phyloP scores from a whole-genome alignment of 2,888 invertebrate genomes.

The Phengaris alcon region DNA sequence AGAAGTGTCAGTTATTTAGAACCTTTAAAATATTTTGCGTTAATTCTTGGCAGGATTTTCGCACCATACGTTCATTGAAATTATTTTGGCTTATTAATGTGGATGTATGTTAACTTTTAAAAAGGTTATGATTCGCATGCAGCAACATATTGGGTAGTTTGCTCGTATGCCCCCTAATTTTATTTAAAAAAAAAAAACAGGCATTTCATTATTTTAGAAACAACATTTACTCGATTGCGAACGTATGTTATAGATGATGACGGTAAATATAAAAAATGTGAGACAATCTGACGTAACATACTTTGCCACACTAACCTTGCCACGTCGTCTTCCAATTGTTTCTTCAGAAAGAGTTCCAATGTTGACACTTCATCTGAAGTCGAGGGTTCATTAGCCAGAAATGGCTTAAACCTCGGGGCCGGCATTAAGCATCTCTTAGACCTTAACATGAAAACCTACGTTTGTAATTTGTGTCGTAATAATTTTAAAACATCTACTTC shows the following conservation, averaged over 20 bases:
- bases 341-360: slow-evolving; percentile 59
- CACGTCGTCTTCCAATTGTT: slow-evolving; percentile 68
- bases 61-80: too few species aligned
- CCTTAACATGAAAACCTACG: slow-evolving; percentile 38
- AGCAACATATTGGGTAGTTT: too few species aligned
- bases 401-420: slow-evolving; percentile 62
- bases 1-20: slow-evolving; percentile 39
- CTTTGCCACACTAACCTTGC: slow-evolving; percentile 58
- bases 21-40: not conserved
- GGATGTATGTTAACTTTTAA: too few species aligned
- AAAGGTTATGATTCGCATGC: too few species aligned
- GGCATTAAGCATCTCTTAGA: slow-evolving; percentile 71
- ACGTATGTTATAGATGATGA: too few species aligned
- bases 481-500: not conserved
- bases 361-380: slow-evolving; percentile 61
- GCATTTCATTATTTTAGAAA: too few species aligned
- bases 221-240: too few species aligned
- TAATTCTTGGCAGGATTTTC: not conserved
- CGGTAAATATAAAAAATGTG: too few species aligned
- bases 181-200: too few species aligned
- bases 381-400: slow-evolving; percentile 55
- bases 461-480: not conserved
- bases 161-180: too few species aligned
- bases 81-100: too few species aligned
- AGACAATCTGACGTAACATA: slow-evolving; percentile 3